Evolutionary conservation across 2,797 vertebrate species (phyloP).

Genomic region (Pithecia hirsuta): DNA sequence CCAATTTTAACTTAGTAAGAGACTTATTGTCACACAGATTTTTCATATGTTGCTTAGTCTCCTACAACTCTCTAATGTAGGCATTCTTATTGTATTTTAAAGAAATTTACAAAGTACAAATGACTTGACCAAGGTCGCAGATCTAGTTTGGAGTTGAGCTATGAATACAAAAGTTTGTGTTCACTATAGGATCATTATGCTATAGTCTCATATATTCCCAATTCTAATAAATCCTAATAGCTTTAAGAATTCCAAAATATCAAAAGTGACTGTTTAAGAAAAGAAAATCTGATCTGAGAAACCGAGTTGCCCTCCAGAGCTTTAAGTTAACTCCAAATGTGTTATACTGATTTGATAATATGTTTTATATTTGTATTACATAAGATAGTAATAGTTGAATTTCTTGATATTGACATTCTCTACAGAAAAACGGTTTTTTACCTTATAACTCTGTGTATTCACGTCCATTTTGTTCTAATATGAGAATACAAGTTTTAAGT

Average conservation of each 20-base stretch:
- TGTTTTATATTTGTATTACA: not conserved
- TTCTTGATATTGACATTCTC: not conserved
- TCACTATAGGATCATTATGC: not conserved
- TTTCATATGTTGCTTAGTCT: not conserved
- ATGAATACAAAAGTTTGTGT: not conserved
- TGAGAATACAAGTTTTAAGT: not conserved
- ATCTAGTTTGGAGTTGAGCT: not conserved
- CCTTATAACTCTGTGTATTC: not conserved
- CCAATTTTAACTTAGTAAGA: not conserved
- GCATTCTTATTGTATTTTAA: not conserved
- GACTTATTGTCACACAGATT: not conserved
- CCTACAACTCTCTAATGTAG: not conserved
- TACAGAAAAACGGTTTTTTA: not conserved
- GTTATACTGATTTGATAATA: not conserved
- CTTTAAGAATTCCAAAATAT: conserved; percentile 16
- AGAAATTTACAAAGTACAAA: not conserved
- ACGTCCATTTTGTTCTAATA: not conserved
- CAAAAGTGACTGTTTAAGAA: not conserved
- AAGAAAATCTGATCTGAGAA: not conserved
- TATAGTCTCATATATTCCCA: not conserved
- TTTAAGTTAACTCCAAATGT: not conserved
- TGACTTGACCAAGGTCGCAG: not conserved
- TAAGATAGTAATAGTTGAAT: not conserved
- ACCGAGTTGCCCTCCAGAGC: not conserved
- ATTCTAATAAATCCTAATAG: not conserved